Evolutionary conservation across 2,113 vertebrate species (phyloP), one percentile per base, ranked within the genome.

Genomic region (Stigmatopora nigra): DNA sequence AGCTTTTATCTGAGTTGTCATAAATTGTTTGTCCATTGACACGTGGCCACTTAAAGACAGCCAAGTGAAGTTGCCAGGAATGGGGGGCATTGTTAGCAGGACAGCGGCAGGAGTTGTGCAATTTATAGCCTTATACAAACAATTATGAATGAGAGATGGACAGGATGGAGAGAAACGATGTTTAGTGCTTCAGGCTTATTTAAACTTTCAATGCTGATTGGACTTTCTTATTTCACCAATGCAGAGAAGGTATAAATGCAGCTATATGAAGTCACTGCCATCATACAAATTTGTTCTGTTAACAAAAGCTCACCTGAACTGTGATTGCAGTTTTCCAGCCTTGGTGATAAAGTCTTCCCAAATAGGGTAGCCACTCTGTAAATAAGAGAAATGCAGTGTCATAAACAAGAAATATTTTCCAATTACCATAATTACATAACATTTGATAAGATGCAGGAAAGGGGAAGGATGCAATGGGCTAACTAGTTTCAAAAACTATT

Each of bases 331-430:
- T 82, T 92, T 93, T 45, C 88, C 86, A 0, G 90, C 91, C 81
- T 92, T 93, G 82, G 77, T 89, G 84, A 91, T 89, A 73, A 93
- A 93, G 75, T 93, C 92, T 65, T 93, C 92, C 92, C 91, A 93
- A 72, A 92, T 82, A 4, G 92, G 92, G 65, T 90, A 92, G 80
- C 92, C 91, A 82, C 86, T 87, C 92, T 93, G 88, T 85, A 49
- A 76, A 70, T 44, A 63, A 11, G 31, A 62, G 22, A 70, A 25
- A 65, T 62, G 62, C 48, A 71, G 65, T 64, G 19, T 22, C 55
- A 56, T 44, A 41, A 67, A 80, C 64, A 56, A 48, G 49, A 67
- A 68, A 78, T 14, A 74, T 76, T 67, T 76, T 22, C 53, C 1
- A 31, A 20, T 68, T 81, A 63, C 49, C 82, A 69, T 20, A 25